phyloP scores from a whole-genome alignment of 2,888 invertebrate species.

The Gisinianus flammeolus region DNA sequence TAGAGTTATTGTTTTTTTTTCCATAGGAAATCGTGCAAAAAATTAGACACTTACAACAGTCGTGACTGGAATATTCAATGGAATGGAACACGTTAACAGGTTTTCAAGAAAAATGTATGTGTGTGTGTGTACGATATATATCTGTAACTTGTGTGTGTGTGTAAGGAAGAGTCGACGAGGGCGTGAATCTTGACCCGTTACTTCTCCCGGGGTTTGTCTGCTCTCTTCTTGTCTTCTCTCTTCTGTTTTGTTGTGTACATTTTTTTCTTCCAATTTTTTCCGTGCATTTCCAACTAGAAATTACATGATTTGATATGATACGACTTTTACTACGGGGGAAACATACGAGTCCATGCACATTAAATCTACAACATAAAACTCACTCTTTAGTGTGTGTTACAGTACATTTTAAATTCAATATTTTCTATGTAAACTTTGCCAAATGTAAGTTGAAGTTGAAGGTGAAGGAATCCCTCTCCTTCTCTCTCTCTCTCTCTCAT shows the following conservation, averaged over 20 bases:
- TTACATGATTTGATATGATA: not conserved
- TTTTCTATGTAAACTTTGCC: not conserved
- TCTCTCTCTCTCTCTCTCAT: too few relatives aligned
- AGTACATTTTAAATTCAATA: too few relatives aligned
- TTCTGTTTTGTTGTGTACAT: not conserved
- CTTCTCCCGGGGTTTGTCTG: not conserved
- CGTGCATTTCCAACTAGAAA: too few relatives aligned
- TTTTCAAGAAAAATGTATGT: not conserved
- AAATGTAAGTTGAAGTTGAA: not conserved
- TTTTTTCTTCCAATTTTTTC: not conserved
- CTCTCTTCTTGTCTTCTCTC: not conserved
- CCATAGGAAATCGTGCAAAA: conserved; percentile 30
- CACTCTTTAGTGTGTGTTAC: not conserved
- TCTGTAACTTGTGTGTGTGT: not conserved
- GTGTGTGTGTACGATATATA: not conserved
- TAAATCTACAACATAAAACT: not conserved
- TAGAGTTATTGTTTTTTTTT: conserved; percentile 31
- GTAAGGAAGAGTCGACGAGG: not conserved
- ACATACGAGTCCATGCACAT: not conserved
- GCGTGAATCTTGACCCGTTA: not conserved
- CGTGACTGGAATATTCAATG: conserved; percentile 34
- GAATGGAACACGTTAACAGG: conserved; percentile 30
- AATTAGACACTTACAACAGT: conserved; percentile 15
- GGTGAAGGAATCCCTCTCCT: too few relatives aligned
- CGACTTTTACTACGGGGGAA: not conserved